phyloP scores from a whole-genome alignment of 1,140 invertebrate genomes.

The Zelostemma sp. region DNA sequence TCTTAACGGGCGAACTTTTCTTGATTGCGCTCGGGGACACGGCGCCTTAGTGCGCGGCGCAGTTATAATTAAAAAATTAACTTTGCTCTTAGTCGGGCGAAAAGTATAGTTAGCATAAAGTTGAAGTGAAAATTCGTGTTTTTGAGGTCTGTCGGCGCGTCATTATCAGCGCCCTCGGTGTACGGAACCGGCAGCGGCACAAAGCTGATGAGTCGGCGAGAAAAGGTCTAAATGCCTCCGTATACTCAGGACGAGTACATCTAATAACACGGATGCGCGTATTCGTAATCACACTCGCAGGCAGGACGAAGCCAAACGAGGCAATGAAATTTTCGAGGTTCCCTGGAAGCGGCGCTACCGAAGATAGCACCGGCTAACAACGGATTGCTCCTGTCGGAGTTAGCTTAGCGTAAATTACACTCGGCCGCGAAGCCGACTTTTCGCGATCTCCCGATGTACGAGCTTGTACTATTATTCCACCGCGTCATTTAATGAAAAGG shows the following conservation, averaged over 20 bases:
- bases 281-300: slow-evolving; percentile 54
- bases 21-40: slow-evolving; percentile 12
- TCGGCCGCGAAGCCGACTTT: slow-evolving; percentile 13
- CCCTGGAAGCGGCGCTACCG: slow-evolving; percentile 25
- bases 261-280: slow-evolving; percentile 46
- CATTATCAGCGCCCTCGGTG: slow-evolving; percentile 55
- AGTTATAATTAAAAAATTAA: slow-evolving; percentile 66
- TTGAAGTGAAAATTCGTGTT: slow-evolving; percentile 70
- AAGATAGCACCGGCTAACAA: slow-evolving; percentile 39
- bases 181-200: slow-evolving; percentile 48
- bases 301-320: slow-evolving; percentile 51
- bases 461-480: slow-evolving; percentile 42
- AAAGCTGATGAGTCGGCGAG: slow-evolving; percentile 68
- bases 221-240: slow-evolving; percentile 66
- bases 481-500: slow-evolving; percentile 41
- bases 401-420: slow-evolving; percentile 41
- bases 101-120: slow-evolving; percentile 61
- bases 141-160: slow-evolving; percentile 61
- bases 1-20: slow-evolving; percentile 40
- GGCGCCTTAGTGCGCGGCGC: slow-evolving; percentile 33
- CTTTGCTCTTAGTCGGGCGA: slow-evolving; percentile 59
- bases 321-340: slow-evolving; percentile 60
- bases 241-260: slow-evolving; percentile 46
- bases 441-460: slow-evolving; percentile 28
- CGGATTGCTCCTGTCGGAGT: slow-evolving; percentile 42